A percentile compares a stretch with the other conserved stretches of the same genome.
These are phyloP conservation scores for Drosophila elegans DNA, from an alignment of 1,140 invertebrate genomes.

Conservation along the genomic window DNA sequence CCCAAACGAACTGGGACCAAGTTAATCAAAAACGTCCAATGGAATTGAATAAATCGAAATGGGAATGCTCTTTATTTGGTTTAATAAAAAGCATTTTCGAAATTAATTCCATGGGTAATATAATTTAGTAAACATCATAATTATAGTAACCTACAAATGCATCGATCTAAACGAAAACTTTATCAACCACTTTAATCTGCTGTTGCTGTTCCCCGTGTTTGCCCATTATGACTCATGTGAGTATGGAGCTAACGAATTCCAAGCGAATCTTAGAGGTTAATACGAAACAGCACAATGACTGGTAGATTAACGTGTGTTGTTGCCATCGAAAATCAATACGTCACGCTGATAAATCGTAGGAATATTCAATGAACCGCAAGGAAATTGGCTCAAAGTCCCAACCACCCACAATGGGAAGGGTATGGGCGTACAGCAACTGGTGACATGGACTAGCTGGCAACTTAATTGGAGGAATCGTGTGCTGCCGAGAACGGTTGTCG, in stretches of 20 bases:
- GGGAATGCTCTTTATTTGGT: constrained; percentile 14
- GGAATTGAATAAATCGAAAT: not conserved
- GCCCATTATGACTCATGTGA: constrained; percentile 17
- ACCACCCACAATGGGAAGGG: constrained; percentile 33
- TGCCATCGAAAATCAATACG: constrained; percentile 34
- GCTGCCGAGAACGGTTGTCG: constrained; percentile 37
- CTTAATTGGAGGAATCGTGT: constrained; percentile 50
- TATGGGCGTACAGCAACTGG: constrained; percentile 24
- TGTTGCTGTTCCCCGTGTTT: not conserved
- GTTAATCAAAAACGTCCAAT: constrained; percentile 19
- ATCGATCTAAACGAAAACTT: not conserved
- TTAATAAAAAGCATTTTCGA: constrained; percentile 1
- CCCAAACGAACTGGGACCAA: constrained; percentile 15
- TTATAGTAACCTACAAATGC: not conserved
- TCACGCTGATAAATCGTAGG: constrained; percentile 39
- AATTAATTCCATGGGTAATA: not conserved
- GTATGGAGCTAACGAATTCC: not conserved
- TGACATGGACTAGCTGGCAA: constrained; percentile 44
- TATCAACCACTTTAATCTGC: constrained; percentile 1
- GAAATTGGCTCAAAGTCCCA: constrained; percentile 32
- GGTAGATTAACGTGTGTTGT: constrained; percentile 14
- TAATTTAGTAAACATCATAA: not conserved
- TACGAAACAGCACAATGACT: constrained; percentile 4
- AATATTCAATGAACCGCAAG: constrained; percentile 19
- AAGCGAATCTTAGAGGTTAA: not conserved